phyloP scores from a whole-genome alignment of 1,140 invertebrate genomes.

The Brachionus koreanus region DNA sequence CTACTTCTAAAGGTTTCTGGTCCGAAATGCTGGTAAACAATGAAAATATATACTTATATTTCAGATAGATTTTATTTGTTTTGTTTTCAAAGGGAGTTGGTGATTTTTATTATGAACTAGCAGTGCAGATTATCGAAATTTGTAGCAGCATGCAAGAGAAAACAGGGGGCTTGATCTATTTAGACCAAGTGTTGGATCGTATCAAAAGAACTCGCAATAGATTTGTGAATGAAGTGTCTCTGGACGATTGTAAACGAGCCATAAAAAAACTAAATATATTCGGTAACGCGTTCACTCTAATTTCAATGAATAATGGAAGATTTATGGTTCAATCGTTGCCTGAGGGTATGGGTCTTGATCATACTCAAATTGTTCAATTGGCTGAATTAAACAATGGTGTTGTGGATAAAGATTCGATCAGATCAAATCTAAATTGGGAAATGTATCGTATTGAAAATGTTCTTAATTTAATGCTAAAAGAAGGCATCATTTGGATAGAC shows the following conservation, averaged over 20 bases:
- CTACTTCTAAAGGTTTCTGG: conserved; percentile 79
- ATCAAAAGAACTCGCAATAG: background rate
- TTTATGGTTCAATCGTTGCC: conserved; percentile 41
- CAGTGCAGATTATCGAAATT: conserved; percentile 94
- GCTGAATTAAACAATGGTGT: conserved; percentile 11
- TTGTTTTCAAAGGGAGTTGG: conserved; percentile 69
- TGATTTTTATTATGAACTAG: conserved; percentile 98
- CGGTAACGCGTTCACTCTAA: conserved; percentile 8
- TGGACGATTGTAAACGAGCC: conserved; percentile 34
- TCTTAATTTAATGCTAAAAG: conserved; percentile 36
- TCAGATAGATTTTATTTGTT: no score
- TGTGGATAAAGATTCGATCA: background rate
- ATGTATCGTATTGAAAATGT: background rate
- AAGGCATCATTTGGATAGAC: conserved; percentile 36
- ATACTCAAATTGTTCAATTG: background rate
- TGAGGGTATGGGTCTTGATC: conserved; percentile 24
- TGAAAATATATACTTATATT: background rate
- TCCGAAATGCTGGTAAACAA: conserved; percentile 75
- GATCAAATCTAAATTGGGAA: conserved; percentile 15
- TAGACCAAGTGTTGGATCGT: conserved; percentile 23
- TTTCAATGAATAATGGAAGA: conserved; percentile 17
- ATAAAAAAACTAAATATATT: conserved; percentile 39
- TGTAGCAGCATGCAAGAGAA: conserved; percentile 76
- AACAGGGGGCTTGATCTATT: conserved; percentile 61
- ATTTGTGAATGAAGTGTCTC: conserved; percentile 39